phyloP scores from a whole-genome alignment of 2,113 vertebrate genomes.

The Pterophyllum scalare region DNA sequence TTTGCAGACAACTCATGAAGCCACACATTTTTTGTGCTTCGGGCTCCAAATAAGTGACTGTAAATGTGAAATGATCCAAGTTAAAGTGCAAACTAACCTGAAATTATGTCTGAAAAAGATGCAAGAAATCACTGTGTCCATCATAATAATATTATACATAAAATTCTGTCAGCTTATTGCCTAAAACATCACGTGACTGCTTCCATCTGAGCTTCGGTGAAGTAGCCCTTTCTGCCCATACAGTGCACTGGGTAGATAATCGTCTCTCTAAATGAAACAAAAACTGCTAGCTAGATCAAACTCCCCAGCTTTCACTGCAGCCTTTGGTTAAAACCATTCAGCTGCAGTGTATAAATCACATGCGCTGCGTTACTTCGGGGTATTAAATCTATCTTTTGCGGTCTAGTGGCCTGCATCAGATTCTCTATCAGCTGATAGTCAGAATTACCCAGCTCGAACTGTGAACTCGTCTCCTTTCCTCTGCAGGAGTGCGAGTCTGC shows the following conservation, averaged over 20 bases:
- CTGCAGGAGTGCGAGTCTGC: slow-evolving; percentile 85
- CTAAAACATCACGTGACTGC: neutral
- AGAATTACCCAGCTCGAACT: neutral
- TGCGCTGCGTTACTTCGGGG: slow-evolving; percentile 33
- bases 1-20: neutral
- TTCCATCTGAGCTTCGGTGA: neutral
- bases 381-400: slow-evolving; percentile 1
- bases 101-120: neutral
- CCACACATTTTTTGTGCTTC: neutral
- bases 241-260: neutral
- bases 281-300: neutral
- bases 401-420: neutral
- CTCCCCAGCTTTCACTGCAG: neutral
- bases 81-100: neutral
- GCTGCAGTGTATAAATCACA: slow-evolving; percentile 26
- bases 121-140: neutral
- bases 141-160: neutral
- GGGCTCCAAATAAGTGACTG: neutral
- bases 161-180: neutral
- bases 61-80: neutral
- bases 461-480: neutral
- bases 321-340: neutral
- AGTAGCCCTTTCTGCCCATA: neutral
- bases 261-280: neutral
- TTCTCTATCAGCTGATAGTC: neutral